Evolutionary conservation across 2,888 invertebrate genomes (phyloP).

Genomic region (Saturnia pavonia): DNA sequence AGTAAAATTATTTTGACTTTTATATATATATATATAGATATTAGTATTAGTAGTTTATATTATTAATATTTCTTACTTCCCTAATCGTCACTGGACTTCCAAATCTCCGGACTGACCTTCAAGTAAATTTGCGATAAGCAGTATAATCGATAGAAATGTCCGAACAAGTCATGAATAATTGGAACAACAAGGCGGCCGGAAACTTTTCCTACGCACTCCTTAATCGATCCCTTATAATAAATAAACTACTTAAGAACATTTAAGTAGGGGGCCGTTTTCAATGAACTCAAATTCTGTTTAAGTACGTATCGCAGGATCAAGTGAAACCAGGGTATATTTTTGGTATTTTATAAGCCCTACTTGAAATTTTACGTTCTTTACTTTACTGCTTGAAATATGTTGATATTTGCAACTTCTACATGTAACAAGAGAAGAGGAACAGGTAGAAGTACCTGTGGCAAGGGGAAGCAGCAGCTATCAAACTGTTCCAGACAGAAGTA

Average conservation of each 20-base stretch:
- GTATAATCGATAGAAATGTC: slow-evolving; percentile 66
- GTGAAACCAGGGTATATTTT: slow-evolving; percentile 1
- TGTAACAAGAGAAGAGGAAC: too few species aligned
- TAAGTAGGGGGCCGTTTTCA: slow-evolving; percentile 49
- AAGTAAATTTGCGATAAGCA: slow-evolving; percentile 59
- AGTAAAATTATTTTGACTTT: too few species aligned
- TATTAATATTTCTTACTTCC: slow-evolving; percentile 1
- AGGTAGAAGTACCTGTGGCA: too few species aligned
- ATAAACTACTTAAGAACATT: slow-evolving; percentile 50
- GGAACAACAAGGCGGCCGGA: slow-evolving; percentile 48
- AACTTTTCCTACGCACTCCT: slow-evolving; percentile 42
- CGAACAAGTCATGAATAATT: slow-evolving; percentile 68
- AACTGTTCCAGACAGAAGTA: too few species aligned
- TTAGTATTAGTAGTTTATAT: too few species aligned
- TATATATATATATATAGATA: too few species aligned
- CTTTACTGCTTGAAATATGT: too few species aligned
- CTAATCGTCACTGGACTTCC: slow-evolving; percentile 9
- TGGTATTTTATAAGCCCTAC: not conserved
- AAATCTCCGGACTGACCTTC: slow-evolving; percentile 25
- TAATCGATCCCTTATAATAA: slow-evolving; percentile 32
- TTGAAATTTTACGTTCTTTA: not conserved
- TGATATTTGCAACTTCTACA: too few species aligned
- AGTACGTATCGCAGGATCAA: slow-evolving; percentile 24
- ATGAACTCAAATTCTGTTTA: slow-evolving; percentile 57
- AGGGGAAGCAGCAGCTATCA: too few species aligned